Base-by-base conservation (phyloP, 2,113 vertebrate genomes). In the Petaurus breviceps region DNA sequence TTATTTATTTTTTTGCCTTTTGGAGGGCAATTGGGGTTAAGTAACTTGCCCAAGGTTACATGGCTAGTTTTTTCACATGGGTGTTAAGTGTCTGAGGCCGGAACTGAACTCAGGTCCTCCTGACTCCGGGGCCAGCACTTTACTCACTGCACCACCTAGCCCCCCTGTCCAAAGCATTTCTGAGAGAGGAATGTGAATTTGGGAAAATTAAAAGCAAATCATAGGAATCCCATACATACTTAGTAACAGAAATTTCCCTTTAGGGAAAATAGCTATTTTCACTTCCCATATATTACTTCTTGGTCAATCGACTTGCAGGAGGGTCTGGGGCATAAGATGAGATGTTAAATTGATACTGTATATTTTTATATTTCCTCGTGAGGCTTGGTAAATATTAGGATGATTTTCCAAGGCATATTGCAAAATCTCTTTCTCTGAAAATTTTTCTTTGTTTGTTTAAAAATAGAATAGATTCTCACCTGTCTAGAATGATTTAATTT, bases 401-500 rank as follows among this genome's bases (percentile, higher is more conserved):
- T 93, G 25, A 55, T 61, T 93, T 92, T 37, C 26, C 11, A 9
- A n/a, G 28, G 91, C 25, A 95, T 91, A 47, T 91, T 90, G 47
- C 2, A 19, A 1, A 93, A 43, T 90, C 57, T 94, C 23, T 77
- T 23, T 28, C 49, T 95, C 47, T 55, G 51, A 12, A 43, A n/a
- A 11, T 94, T 0, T 90, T 37, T 12, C 3, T 54, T 11, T 91
- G 26, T 91, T 89, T 91, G 77, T 77, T 22, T 95, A 94, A 8
- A 92, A 46, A 68, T 89, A 25, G 61, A 90, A 92, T 92, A 96
- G 77, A 49, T 89, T 84, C n/a, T 84, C n/a, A 43, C 16, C 68
- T 84, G 68, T 84, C n/a, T 43, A 84, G 19, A 84, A 43, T 84
- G 68, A 43, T 84, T 84, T 84, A 84, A 84, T 84, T 84, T 43